Percentiles rank a stretch among this genome's conserved stretches.
phyloP scores from a whole-genome alignment of 2,888 invertebrate genomes.

The Terebella lapidaria region DNA sequence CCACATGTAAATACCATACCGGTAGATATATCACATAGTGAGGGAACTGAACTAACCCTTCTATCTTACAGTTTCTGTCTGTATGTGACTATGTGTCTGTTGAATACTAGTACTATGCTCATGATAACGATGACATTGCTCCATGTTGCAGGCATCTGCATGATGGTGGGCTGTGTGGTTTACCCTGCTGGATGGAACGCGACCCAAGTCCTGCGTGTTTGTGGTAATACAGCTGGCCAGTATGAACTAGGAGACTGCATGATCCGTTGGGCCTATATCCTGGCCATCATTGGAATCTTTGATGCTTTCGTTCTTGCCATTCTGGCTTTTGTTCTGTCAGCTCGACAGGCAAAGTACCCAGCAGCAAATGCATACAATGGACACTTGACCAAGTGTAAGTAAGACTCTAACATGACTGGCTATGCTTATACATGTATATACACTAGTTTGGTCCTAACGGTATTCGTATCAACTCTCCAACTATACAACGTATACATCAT shows the following conservation, averaged over 20 bases:
- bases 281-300: constrained; percentile 80
- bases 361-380: constrained; percentile 22
- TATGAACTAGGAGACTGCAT: constrained; percentile 76
- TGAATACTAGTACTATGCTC: too few relatives aligned
- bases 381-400: constrained; percentile 45
- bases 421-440: neutral
- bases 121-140: too few relatives aligned
- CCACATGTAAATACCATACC: too few relatives aligned
- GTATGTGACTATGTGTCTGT: too few relatives aligned
- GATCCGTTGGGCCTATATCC: constrained; percentile 73
- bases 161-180: constrained; percentile 80
- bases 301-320: constrained; percentile 82
- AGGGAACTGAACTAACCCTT: neutral
- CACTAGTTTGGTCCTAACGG: too few relatives aligned
- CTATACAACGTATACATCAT: too few relatives aligned
- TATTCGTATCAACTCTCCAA: too few relatives aligned
- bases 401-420: too few relatives aligned
- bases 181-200: constrained; percentile 92
- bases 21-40: too few relatives aligned
- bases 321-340: constrained; percentile 87
- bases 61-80: too few relatives aligned
- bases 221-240: constrained; percentile 72
- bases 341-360: constrained; percentile 62
- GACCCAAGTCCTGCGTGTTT: constrained; percentile 74
- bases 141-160: constrained; percentile 77